Conservation (phyloP, 2,113 vertebrate species). For the Eulemur macaco region DNA sequence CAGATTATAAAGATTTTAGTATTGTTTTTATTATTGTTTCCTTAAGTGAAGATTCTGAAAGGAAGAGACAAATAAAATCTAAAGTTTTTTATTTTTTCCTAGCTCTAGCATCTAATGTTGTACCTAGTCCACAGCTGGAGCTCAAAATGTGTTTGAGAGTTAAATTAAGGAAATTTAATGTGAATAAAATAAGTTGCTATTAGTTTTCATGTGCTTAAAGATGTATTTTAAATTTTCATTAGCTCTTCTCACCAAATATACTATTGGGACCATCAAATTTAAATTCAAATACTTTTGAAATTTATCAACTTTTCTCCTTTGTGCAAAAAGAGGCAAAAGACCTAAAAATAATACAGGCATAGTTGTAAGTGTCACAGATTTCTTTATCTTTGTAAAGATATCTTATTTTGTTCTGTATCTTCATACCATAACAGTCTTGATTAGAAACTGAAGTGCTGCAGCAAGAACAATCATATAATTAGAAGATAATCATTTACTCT, state of each 20-base stretch:
- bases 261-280: slow-evolving; percentile 11
- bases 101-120: neutral
- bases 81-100: slow-evolving; percentile 41
- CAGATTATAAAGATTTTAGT: neutral
- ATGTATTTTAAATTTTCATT: neutral
- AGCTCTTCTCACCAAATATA: neutral
- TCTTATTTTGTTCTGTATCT: slow-evolving; percentile 23
- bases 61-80: neutral
- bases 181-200: neutral
- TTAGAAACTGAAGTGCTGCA: slow-evolving; percentile 67
- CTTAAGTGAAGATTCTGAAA: neutral
- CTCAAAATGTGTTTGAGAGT: slow-evolving; percentile 5
- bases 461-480: slow-evolving; percentile 75
- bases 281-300: slow-evolving; percentile 21
- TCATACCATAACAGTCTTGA: slow-evolving; percentile 49
- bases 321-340: neutral
- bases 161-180: neutral
- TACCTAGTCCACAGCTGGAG: neutral
- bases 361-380: neutral
- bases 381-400: neutral
- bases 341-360: neutral
- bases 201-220: neutral
- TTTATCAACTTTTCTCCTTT: neutral
- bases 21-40: neutral
- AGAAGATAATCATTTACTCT: slow-evolving; percentile 72